Conservation (phyloP, 2,113 vertebrate species). For the human (Homo sapiens) region DNA sequence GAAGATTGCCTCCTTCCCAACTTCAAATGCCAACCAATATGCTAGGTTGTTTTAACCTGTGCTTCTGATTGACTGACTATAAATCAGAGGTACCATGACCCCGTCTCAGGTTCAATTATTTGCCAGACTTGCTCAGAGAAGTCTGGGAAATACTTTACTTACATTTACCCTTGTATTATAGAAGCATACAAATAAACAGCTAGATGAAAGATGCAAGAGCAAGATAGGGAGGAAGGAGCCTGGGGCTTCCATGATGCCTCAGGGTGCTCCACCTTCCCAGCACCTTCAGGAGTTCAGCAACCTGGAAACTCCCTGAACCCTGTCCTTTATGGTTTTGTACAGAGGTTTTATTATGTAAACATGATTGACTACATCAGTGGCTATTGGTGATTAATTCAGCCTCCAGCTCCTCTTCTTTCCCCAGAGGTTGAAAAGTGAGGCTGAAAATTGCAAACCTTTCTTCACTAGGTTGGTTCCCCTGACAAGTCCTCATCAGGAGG, state of each 20-base stretch:
- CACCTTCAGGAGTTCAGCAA: neutral
- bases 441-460: neutral
- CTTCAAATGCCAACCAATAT: neutral
- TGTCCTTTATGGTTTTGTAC: too few relatives aligned
- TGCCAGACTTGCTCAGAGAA: neutral
- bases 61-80: too few relatives aligned
- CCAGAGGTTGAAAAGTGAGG: neutral
- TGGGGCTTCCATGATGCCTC: neutral
- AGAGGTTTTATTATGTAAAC: neutral
- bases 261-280: neutral
- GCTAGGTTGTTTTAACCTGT: neutral
- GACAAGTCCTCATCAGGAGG: neutral
- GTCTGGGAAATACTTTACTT: neutral
- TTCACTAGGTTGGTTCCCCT: neutral
- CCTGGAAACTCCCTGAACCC: neutral
- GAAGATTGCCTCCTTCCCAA: neutral
- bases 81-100: neutral
- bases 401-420: neutral
- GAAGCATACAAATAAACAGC: too few relatives aligned
- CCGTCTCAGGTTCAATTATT: neutral
- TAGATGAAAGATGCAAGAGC: too few relatives aligned
- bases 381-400: neutral
- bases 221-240: too few relatives aligned
- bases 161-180: too few relatives aligned
- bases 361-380: neutral